These are phyloP conservation scores for Drosophila algonquin DNA, from an alignment of 2,888 invertebrate genomes.

Conservation along the genomic window DNA sequence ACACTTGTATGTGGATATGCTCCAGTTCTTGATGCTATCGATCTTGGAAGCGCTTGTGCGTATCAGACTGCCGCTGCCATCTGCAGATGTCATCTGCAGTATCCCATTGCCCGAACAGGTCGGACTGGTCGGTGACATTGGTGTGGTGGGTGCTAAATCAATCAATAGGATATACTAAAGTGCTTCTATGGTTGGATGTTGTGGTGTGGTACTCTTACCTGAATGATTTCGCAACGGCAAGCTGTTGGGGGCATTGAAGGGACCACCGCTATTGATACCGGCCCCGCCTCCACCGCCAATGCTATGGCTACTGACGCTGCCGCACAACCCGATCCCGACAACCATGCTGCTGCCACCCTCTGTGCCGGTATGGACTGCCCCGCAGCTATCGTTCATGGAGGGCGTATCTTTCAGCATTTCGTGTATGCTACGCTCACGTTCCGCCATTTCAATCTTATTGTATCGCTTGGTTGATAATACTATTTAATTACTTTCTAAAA, in stretches of 20 bases:
- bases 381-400: conserved; percentile 90
- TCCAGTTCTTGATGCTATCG: conserved; percentile 97
- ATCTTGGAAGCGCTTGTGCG: conserved; percentile 89
- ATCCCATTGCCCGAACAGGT: conserved; percentile 52
- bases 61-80: conserved; percentile 77
- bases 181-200: too few relatives aligned
- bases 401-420: conserved; percentile 94
- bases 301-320: conserved; percentile 62
- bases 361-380: conserved; percentile 90
- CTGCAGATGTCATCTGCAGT: conserved; percentile 55
- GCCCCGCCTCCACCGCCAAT: conserved; percentile 71
- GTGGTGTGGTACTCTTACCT: conserved; percentile 82
- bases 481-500: conserved; percentile 32
- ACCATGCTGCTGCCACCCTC: conserved; percentile 83
- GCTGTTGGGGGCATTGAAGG: conserved; percentile 87
- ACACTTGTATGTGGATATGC: conserved; percentile 98
- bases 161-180: conserved; percentile 3
- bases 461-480: conserved; percentile 1
- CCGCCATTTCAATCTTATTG: conserved; percentile 59
- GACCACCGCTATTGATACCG: conserved; percentile 83
- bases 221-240: conserved; percentile 90
- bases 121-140: conserved; percentile 84
- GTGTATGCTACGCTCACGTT: conserved; percentile 86
- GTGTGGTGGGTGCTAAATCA: conserved; percentile 84
- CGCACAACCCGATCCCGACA: conserved; percentile 35